Base-by-base conservation (phyloP, 2,797 vertebrate genomes). In the Acanthopagrus latus region DNA sequence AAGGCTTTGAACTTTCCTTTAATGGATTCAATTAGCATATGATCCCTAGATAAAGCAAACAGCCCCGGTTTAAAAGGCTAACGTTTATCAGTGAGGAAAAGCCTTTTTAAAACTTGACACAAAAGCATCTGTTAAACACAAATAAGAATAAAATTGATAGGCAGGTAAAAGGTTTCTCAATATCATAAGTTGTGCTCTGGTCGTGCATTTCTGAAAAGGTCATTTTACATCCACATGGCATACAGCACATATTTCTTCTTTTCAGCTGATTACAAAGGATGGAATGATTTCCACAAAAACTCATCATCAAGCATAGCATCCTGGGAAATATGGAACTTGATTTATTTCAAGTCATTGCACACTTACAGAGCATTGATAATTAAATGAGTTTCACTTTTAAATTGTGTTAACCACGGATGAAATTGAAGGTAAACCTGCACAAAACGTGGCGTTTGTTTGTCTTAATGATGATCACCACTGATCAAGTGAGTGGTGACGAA, bases 41-140 rank as follows among this genome's bases (percentile, higher is more conserved):
- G 58, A 59, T 52, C 50, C 38, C 55, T 21, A 57, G 66, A 73
- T 48, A 51, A 21, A 69, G 64, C 44, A 79, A 57, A 71, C 58
- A 33, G 23, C 43, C 20, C 14, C 1, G 14, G 46, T 70, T 59
- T 33, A 17, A 46, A 70, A 51, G 16, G 54, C 20, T 9, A 47
- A 71, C 25, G 16, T 59, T 73, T 70, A 20, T 56, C n/a, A 74
- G 8, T 56, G 23, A 63, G 41, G n/a, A 27, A 23, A 23, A 50
- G 18, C 14, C 14, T 18, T 16, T 7, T 64, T 44, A 20, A 13
- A 48, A 33, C 13, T 13, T n/a, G 20, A 17, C 16, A 57, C 64
- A 12, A 29, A 38, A 75, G 20, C 13, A 4, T 9, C 29, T 62
- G 4, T 27, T 55, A 5, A 17, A 52, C n/a, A 25, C 2, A 38